These are phyloP conservation scores for Nipponia nippon DNA, from an alignment of 2,113 vertebrate species.

Conservation along the genomic window DNA sequence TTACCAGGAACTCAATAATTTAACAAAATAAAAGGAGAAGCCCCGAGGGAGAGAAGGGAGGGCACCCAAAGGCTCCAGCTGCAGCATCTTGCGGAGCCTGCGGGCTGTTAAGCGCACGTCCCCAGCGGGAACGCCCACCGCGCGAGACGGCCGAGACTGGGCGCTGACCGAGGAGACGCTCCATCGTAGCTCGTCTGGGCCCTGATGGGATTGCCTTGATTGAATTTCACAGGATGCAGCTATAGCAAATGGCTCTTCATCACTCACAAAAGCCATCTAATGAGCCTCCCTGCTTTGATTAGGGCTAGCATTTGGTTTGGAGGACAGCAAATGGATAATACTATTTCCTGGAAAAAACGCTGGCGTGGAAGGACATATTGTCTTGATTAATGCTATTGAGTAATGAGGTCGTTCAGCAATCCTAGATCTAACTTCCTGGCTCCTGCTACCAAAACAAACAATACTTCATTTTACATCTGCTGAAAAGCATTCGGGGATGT, in stretches of 20 bases:
- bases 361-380: slow-evolving; percentile 43
- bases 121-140: background rate
- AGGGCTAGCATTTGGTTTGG: slow-evolving; percentile 3
- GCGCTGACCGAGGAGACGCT: background rate
- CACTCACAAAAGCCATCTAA: slow-evolving; percentile 56
- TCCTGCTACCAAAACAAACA: slow-evolving; percentile 40
- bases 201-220: slow-evolving; percentile 67
- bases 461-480: background rate
- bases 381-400: slow-evolving; percentile 49
- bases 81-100: rapidly evolving
- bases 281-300: slow-evolving; percentile 59
- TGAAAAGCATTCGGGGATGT: background rate
- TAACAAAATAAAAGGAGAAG: background rate
- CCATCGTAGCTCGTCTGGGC: background rate
- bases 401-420: slow-evolving; percentile 40
- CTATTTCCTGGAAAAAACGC: slow-evolving; percentile 61
- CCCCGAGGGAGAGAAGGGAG: background rate
- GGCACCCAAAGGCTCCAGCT: background rate
- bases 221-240: slow-evolving; percentile 68
- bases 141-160: background rate
- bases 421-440: background rate
- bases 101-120: background rate
- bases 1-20: background rate
- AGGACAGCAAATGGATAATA: slow-evolving; percentile 62
- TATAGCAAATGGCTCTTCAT: slow-evolving; percentile 56